phyloP scores from a whole-genome alignment of 2,888 invertebrate species.

The Limnephilus rhombicus region DNA sequence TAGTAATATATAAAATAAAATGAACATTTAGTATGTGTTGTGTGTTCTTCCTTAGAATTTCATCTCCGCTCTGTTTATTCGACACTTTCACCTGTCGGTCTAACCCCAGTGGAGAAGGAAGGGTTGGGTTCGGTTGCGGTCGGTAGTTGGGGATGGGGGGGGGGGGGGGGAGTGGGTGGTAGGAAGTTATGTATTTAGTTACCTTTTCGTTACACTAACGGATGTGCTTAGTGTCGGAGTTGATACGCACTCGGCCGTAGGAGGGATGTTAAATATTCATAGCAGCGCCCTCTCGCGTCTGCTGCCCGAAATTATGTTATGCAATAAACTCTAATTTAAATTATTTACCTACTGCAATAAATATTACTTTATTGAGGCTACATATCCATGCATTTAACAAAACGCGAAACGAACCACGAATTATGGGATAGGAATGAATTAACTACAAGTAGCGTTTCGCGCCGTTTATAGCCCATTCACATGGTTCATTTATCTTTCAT shows the following conservation, averaged over 20 bases:
- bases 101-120: not conserved
- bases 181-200: constrained; percentile 66
- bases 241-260: constrained; percentile 25
- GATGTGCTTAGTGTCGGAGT: constrained; percentile 54
- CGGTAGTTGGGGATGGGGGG: constrained; percentile 23
- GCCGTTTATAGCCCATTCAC: no score
- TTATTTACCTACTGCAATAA: not conserved
- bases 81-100: constrained; percentile 53
- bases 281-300: not conserved
- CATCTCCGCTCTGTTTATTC: not conserved
- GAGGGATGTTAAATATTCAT: constrained; percentile 42
- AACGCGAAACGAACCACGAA: no score
- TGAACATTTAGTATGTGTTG: no score
- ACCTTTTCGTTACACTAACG: constrained; percentile 61
- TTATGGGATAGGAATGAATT: no score
- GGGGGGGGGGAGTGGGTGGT: constrained; percentile 49
- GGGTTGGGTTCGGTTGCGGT: not conserved
- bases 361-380: not conserved
- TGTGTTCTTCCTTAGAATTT: not conserved
- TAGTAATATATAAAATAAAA: no score
- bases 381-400: no score
- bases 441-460: no score
- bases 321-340: not conserved
- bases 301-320: not conserved
- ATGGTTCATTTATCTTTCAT: no score